These are phyloP conservation scores for Notechis scutatus DNA, from an alignment of 2,113 vertebrate species.

Conservation along the genomic window DNA sequence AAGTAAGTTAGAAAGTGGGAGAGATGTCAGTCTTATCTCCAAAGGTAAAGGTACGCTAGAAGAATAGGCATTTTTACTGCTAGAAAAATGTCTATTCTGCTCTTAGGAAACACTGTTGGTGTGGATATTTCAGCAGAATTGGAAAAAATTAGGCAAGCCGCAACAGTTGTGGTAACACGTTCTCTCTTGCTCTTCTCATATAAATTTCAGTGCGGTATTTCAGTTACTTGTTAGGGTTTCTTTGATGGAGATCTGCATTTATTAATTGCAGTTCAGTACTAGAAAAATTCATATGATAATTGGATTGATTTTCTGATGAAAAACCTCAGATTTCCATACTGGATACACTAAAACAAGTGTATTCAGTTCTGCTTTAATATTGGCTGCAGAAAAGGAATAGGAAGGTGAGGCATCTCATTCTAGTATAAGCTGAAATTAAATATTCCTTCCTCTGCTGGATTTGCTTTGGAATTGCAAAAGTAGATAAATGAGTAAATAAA, in stretches of 20 bases:
- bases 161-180: neutral
- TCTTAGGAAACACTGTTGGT: neutral
- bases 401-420: neutral
- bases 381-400: neutral
- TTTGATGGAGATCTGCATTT: conserved; percentile 53
- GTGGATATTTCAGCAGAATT: neutral
- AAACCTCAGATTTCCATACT: conserved; percentile 18
- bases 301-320: conserved; percentile 36
- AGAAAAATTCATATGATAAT: conserved; percentile 19
- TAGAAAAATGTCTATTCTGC: neutral
- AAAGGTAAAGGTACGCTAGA: neutral
- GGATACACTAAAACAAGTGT: neutral
- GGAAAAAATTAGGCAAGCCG: neutral
- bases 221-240: conserved; percentile 41
- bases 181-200: conserved; percentile 20
- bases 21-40: neutral
- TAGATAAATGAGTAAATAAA: neutral
- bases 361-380: neutral
- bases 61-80: neutral
- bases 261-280: conserved; percentile 50
- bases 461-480: neutral
- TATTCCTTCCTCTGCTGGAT: neutral
- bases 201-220: conserved; percentile 42
- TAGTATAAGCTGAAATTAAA: neutral
- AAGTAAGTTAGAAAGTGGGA: neutral